Conservation (phyloP, 2,888 invertebrate species). For the Gymnocheta viridis region DNA sequence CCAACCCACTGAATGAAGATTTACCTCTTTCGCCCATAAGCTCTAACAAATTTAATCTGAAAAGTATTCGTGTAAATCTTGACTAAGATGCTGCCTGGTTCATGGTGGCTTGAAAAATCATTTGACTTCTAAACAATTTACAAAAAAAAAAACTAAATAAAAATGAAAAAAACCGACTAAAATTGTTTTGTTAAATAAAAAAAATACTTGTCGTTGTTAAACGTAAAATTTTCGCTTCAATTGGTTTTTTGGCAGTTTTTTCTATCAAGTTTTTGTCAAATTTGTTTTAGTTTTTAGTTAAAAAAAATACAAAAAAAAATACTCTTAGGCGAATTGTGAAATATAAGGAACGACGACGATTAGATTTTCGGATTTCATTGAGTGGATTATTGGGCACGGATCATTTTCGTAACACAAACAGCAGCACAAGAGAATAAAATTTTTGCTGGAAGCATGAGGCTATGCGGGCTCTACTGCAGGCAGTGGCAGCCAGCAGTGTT, state of each 20-base stretch:
- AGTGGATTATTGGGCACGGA: constrained; percentile 53
- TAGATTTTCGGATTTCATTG: constrained; percentile 40
- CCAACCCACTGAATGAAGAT: too few relatives aligned
- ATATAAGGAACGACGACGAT: constrained; percentile 42
- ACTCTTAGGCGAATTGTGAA: constrained; percentile 64
- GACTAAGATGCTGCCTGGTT: too few relatives aligned
- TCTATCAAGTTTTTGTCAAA: constrained; percentile 58
- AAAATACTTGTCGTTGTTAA: constrained; percentile 66
- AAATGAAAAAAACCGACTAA: constrained; percentile 48
- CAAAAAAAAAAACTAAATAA: constrained; percentile 17
- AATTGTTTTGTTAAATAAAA: constrained; percentile 64
- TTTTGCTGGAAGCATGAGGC: constrained; percentile 30
- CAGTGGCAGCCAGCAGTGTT: constrained; percentile 1
- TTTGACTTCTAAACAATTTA: constrained; percentile 42
- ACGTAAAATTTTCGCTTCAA: constrained; percentile 15
- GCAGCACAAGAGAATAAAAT: background rate
- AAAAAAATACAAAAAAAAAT: constrained; percentile 14
- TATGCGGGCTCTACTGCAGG: constrained; percentile 48
- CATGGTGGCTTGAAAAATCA: background rate
- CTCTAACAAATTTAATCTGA: too few relatives aligned
- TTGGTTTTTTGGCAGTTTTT: constrained; percentile 29
- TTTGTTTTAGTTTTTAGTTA: constrained; percentile 57
- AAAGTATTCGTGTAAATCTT: too few relatives aligned
- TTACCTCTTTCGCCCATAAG: too few relatives aligned
- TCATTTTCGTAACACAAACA: constrained; percentile 46